Percentiles rank a stretch among this genome's conserved stretches.
Evolutionary conservation across 2,113 vertebrate genomes (phyloP).

Genomic region (Platycercus adscitus): DNA sequence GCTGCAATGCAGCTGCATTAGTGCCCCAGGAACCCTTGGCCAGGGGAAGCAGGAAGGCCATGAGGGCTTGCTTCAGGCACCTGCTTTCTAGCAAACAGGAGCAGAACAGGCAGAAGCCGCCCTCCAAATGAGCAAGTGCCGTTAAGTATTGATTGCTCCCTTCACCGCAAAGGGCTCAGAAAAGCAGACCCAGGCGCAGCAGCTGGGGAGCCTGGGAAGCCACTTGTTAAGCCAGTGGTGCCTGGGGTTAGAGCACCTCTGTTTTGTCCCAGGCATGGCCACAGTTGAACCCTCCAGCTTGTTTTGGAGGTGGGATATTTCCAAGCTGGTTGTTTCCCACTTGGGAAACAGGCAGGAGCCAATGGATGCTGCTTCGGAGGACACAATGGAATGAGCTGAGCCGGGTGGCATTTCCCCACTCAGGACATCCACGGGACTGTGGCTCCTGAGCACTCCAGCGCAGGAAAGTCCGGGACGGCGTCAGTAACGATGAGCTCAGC

Average conservation of each 20-base stretch:
- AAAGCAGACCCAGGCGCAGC: neutral
- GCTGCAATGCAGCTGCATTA: neutral
- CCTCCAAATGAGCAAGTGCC: neutral
- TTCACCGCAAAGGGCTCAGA: neutral
- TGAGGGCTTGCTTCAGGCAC: neutral
- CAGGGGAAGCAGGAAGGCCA: neutral
- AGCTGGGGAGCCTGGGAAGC: neutral
- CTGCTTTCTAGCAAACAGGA: neutral
- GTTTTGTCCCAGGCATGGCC: neutral
- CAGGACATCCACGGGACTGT: neutral
- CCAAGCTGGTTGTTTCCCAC: neutral
- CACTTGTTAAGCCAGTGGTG: neutral
- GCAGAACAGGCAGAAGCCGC: neutral
- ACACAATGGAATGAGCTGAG: neutral
- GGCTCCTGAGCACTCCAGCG: neutral
- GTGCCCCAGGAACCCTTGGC: neutral
- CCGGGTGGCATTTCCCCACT: accelerated
- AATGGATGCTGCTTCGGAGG: neutral
- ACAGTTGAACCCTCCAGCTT: neutral
- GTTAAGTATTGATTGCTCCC: accelerated
- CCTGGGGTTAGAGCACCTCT: neutral
- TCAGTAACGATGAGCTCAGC: accelerated
- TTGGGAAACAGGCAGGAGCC: neutral
- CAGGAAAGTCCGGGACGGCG: neutral
- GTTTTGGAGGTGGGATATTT: neutral